Percentiles rank a stretch among this genome's conserved stretches.
phyloP scores from a whole-genome alignment of 2,888 invertebrate species.

The Agrotis ipsilon region DNA sequence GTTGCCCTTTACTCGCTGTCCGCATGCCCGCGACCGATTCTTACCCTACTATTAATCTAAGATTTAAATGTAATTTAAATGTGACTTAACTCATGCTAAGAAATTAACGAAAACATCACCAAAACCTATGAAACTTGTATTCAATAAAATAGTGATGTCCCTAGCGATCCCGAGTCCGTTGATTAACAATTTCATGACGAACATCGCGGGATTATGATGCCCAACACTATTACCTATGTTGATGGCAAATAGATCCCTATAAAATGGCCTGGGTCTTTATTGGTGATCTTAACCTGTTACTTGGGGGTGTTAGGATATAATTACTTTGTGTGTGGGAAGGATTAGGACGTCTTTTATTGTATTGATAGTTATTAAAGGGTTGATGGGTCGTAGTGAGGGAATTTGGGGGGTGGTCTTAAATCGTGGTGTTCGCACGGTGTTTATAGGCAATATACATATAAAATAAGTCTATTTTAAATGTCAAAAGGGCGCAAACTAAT shows the following conservation, averaged over 20 bases:
- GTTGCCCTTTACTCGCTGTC: too few relatives aligned
- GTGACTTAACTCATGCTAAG: not conserved
- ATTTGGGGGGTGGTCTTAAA: not conserved
- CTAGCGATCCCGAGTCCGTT: conserved; percentile 66
- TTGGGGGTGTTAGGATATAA: conserved; percentile 37
- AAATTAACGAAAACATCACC: conserved; percentile 2
- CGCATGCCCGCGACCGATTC: too few relatives aligned
- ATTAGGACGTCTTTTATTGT: conserved; percentile 43
- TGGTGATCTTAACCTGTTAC: conserved; percentile 42
- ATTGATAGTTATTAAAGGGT: conserved; percentile 22
- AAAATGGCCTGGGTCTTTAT: conserved; percentile 45
- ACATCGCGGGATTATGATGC: conserved; percentile 65
- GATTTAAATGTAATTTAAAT: too few relatives aligned
- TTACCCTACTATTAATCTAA: too few relatives aligned
- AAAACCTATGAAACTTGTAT: conserved; percentile 15
- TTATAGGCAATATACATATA: too few relatives aligned
- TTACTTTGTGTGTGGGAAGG: conserved; percentile 36
- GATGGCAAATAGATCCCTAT: conserved; percentile 58
- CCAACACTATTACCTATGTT: conserved; percentile 72
- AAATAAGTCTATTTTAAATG: too few relatives aligned
- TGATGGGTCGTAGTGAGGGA: not conserved
- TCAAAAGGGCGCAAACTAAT: too few relatives aligned
- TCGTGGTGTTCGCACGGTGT: too few relatives aligned
- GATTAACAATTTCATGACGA: conserved; percentile 81
- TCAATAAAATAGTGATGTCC: conserved; percentile 37